These are phyloP conservation scores for Champsocephalus esox DNA, from an alignment of 2,797 vertebrate genomes.

Conservation along the genomic window DNA sequence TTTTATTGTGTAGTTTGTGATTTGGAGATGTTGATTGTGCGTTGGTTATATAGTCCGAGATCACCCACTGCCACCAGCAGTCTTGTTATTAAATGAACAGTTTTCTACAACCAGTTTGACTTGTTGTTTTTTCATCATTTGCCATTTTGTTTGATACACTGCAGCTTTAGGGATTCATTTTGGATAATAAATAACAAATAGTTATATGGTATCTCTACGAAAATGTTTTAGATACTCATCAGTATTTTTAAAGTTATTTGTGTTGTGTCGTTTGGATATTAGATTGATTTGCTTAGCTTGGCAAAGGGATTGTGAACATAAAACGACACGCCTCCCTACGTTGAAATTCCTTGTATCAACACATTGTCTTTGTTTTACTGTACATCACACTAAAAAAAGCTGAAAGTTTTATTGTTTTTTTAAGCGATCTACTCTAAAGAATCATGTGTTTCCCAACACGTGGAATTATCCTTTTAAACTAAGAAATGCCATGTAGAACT, in stretches of 20 bases:
- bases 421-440: no score
- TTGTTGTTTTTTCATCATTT: conserved; percentile 44
- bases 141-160: conserved; percentile 4
- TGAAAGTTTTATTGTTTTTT: no score
- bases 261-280: neutral
- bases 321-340: no score
- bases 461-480: neutral
- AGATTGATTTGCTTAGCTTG: neutral
- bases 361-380: no score
- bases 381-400: no score
- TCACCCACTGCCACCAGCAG: conserved; percentile 94
- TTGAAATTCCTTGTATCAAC: no score
- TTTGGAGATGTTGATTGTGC: conserved; percentile 87
- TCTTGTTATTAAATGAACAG: conserved; percentile 89
- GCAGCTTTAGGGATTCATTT: neutral
- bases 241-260: neutral
- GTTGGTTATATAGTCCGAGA: conserved; percentile 91
- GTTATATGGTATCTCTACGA: neutral
- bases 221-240: conserved; percentile 1
- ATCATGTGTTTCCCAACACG: neutral
- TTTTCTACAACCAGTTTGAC: conserved; percentile 72
- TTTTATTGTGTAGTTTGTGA: conserved; percentile 90
- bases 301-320: no score
- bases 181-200: no score
- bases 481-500: neutral